Evolutionary conservation across 1,140 invertebrate species (phyloP).

Genomic region (Melanaphis sacchari): DNA sequence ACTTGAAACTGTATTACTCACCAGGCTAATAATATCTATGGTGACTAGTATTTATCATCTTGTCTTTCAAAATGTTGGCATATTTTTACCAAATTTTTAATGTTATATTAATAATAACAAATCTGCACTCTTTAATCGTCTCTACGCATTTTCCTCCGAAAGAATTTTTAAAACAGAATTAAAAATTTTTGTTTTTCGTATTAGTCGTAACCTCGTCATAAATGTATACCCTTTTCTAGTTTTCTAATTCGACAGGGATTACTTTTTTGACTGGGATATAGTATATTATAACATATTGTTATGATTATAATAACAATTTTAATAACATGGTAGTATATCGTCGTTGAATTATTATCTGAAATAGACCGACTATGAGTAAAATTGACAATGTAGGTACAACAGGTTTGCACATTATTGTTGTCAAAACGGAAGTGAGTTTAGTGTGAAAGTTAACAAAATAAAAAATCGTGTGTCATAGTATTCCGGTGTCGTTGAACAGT

Average conservation of each 20-base stretch:
- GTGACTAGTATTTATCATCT: too few species aligned
- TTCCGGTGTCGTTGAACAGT: not conserved
- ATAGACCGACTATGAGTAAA: not conserved
- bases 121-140: not conserved
- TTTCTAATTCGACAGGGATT: not conserved
- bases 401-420: not conserved
- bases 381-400: not conserved
- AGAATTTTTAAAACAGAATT: not conserved
- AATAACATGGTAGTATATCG: not conserved
- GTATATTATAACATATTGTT: not conserved
- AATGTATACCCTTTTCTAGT: not conserved
- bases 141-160: not conserved
- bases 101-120: not conserved
- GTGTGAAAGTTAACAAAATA: not conserved
- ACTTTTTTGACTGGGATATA: not conserved
- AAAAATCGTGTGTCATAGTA: not conserved
- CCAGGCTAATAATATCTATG: not conserved
- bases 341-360: not conserved
- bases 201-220: not conserved
- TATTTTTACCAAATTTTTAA: not conserved
- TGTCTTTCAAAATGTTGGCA: fast-evolving
- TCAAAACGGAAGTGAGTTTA: not conserved
- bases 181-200: not conserved
- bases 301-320: not conserved
- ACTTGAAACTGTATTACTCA: not conserved